These are phyloP conservation scores for Natrix natrix DNA, from an alignment of 2,797 vertebrate genomes.

Conservation along the genomic window DNA sequence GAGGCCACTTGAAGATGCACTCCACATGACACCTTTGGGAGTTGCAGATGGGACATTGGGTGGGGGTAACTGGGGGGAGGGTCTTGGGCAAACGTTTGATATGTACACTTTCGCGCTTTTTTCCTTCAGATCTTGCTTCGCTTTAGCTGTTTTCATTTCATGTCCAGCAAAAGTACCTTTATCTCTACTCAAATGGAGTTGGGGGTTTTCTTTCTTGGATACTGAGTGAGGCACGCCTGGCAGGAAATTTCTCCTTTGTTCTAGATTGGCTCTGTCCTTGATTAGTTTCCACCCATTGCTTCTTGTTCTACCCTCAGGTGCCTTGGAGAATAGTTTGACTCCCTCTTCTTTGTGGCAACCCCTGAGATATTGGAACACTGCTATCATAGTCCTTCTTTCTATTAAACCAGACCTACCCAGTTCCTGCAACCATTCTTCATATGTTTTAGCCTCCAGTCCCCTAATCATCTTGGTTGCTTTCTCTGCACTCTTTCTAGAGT, in stretches of 20 bases:
- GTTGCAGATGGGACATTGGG: no score
- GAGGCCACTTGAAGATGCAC: no score
- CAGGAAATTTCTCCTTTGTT: not conserved
- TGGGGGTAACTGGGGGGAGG: no score
- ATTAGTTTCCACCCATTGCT: not conserved
- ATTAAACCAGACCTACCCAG: not conserved
- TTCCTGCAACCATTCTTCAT: not conserved
- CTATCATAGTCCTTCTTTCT: not conserved
- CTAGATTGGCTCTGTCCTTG: not conserved
- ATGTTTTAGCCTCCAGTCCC: not conserved
- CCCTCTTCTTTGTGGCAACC: not conserved
- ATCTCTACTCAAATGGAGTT: no score
- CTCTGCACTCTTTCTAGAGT: not conserved
- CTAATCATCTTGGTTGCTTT: not conserved
- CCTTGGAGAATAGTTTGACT: not conserved
- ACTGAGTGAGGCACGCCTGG: no score
- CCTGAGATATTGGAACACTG: fast-evolving
- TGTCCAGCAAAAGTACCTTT: no score
- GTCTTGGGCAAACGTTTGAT: no score
- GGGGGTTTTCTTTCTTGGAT: no score
- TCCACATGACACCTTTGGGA: no score
- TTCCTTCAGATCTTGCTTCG: no score
- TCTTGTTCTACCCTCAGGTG: not conserved
- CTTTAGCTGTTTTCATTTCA: no score
- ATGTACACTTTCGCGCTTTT: no score